Evolutionary conservation across 2,888 invertebrate genomes (phyloP).

Genomic region (Atrina japonica): DNA sequence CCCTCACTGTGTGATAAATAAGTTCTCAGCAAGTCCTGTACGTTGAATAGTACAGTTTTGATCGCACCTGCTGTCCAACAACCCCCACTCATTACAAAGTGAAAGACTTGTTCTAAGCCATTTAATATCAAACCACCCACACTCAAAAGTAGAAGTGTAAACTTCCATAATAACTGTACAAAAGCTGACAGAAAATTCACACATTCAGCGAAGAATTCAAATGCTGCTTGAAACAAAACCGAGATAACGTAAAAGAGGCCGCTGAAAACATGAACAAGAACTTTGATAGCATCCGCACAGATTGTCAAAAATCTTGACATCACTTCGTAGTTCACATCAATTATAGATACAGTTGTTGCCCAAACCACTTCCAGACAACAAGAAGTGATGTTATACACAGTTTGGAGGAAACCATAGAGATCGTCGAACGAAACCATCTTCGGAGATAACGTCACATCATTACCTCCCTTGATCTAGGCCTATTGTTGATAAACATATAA

Average conservation of each 20-base stretch:
- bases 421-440: too few relatives aligned
- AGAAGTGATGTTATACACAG: too few relatives aligned
- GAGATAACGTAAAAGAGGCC: conserved; percentile 24
- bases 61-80: conserved; percentile 54
- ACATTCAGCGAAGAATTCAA: conserved; percentile 52
- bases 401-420: too few relatives aligned
- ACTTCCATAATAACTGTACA: conserved; percentile 55
- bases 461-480: too few relatives aligned
- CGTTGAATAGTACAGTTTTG: conserved; percentile 34
- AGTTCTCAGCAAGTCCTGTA: background rate
- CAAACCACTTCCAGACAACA: too few relatives aligned
- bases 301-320: conserved; percentile 39
- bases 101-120: conserved; percentile 47
- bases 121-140: conserved; percentile 49
- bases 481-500: too few relatives aligned
- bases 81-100: conserved; percentile 53
- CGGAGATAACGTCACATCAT: too few relatives aligned
- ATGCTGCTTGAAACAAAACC: conserved; percentile 28
- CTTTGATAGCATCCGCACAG: conserved; percentile 7
- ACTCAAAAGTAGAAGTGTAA: conserved; percentile 49
- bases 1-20: conserved; percentile 37
- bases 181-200: conserved; percentile 51
- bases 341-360: background rate
- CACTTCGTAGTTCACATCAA: conserved; percentile 43
- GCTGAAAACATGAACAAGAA: too few relatives aligned